Evolutionary conservation across 53 echinoderm and acorn worm species (phyloP).

Genomic region (Antedon mediterranea): DNA sequence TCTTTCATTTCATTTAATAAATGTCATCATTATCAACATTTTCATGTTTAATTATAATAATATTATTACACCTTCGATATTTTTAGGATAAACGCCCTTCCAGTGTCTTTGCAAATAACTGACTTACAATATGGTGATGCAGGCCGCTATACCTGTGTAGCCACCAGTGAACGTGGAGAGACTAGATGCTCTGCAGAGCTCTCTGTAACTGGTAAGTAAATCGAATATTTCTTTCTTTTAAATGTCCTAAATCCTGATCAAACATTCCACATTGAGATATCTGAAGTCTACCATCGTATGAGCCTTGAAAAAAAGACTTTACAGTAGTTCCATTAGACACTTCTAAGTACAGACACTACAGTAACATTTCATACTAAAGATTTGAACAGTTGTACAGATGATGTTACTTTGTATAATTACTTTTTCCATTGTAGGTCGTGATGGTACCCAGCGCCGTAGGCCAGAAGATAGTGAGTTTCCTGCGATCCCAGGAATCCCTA

Average conservation of each 20-base stretch:
- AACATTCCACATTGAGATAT: too few species aligned
- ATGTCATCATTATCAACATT: too few species aligned
- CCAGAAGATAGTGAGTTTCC: background rate
- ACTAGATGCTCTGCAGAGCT: constrained; percentile 64
- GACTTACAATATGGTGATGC: constrained; percentile 35
- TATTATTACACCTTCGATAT: too few species aligned
- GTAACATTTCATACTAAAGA: too few species aligned
- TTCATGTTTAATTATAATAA: too few species aligned
- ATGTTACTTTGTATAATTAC: background rate
- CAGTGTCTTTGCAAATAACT: constrained; percentile 51
- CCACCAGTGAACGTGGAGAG: constrained; percentile 55
- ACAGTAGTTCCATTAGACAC: too few species aligned
- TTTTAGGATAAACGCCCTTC: constrained; percentile 8
- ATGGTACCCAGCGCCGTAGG: background rate
- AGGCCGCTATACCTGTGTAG: constrained; percentile 59
- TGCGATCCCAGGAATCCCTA: background rate
- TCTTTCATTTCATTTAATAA: too few species aligned
- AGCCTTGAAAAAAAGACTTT: too few species aligned
- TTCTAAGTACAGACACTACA: too few species aligned
- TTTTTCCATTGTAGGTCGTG: background rate
- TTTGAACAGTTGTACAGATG: too few species aligned
- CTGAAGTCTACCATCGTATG: too few species aligned
- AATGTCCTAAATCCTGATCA: background rate
- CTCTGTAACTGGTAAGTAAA: constrained; percentile 56
- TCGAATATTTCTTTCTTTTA: background rate